Percentiles rank a stretch among this genome's conserved stretches.
These are phyloP conservation scores for Aotus griseimembra DNA, from an alignment of 2,797 vertebrate species.

Conservation along the genomic window DNA sequence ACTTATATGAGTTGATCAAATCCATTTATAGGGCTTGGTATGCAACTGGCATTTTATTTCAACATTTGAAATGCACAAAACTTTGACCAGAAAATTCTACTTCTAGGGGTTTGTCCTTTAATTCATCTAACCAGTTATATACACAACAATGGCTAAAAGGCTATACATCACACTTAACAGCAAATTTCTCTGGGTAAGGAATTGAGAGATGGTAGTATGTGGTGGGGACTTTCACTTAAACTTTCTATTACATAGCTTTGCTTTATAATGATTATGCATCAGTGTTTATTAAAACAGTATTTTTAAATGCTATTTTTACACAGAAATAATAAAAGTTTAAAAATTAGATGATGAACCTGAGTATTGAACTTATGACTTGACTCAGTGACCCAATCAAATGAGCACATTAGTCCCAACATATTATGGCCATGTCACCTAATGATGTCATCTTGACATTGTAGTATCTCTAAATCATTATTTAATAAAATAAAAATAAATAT, in stretches of 20 bases:
- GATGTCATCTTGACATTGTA: neutral
- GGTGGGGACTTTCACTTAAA: neutral
- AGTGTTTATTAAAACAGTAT: neutral
- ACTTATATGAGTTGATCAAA: neutral
- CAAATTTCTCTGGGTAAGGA: neutral
- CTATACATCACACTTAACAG: neutral
- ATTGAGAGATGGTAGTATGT: neutral
- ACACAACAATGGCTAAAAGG: neutral
- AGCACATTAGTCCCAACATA: neutral
- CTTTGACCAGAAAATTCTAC: neutral
- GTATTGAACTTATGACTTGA: neutral
- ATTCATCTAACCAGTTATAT: neutral
- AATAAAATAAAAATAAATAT: conserved; percentile 43
- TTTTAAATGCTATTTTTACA: conserved; percentile 3
- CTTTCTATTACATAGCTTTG: neutral
- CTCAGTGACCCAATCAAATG: neutral
- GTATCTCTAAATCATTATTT: conserved; percentile 16
- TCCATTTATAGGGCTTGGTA: neutral
- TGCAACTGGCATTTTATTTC: neutral
- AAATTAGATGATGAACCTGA: conserved; percentile 18
- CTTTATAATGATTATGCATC: neutral
- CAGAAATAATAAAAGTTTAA: conserved; percentile 31
- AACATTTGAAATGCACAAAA: conserved; percentile 1
- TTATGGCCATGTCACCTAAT: neutral
- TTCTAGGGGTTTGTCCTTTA: conserved; percentile 7